These are phyloP conservation scores for Cirrhinus molitorella DNA, from an alignment of 2,797 vertebrate species.

Conservation along the genomic window DNA sequence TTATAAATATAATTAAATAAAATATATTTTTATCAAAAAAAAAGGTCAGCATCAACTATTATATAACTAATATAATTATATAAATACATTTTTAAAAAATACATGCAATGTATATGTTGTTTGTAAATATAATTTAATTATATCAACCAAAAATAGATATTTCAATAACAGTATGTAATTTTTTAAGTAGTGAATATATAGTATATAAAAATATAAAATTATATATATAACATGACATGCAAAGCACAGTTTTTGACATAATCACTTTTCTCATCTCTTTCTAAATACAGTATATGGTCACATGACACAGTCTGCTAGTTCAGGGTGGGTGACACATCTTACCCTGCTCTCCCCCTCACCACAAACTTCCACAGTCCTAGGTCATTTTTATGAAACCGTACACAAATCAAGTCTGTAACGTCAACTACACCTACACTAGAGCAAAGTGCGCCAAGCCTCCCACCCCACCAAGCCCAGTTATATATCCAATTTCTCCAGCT, in stretches of 20 bases:
- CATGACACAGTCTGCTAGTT: background rate
- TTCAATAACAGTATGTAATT: no score
- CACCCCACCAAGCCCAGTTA: constrained; percentile 56
- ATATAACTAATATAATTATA: no score
- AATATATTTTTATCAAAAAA: no score
- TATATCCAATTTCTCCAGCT: constrained; percentile 61
- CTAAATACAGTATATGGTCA: background rate
- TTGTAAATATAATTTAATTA: no score
- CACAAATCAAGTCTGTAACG: constrained; percentile 56
- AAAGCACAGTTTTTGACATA: background rate
- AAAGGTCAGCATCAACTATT: no score
- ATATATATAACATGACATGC: no score
- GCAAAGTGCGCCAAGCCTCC: constrained; percentile 26
- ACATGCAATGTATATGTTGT: no score
- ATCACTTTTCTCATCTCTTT: background rate
- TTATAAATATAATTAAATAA: no score
- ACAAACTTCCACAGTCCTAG: constrained; percentile 22
- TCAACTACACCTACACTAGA: constrained; percentile 59
- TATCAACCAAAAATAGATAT: no score
- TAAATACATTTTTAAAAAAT: no score
- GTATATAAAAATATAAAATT: no score
- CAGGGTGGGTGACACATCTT: constrained; percentile 4
- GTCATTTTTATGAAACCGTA: constrained; percentile 42
- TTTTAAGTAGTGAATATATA: no score
- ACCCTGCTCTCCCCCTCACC: background rate